phyloP scores from a whole-genome alignment of 2,113 vertebrate species.

The Protomyctophum bolini region DNA sequence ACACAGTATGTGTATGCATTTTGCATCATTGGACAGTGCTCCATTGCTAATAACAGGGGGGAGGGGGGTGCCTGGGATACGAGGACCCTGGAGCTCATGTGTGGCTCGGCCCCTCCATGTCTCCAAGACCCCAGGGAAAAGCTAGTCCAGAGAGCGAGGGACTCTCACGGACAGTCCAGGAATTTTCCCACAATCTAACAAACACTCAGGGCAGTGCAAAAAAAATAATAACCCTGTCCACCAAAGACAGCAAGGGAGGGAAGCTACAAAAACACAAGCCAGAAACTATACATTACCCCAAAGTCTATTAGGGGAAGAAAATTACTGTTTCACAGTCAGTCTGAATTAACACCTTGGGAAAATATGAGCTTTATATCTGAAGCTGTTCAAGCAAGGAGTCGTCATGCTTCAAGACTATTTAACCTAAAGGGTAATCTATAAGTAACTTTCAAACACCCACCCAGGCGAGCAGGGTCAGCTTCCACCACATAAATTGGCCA shows the following conservation, averaged over 20 bases:
- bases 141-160: constrained; percentile 61
- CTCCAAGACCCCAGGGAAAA: constrained; percentile 70
- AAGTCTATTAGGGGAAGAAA: constrained; percentile 23
- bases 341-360: background rate
- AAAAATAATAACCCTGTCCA: constrained; percentile 55
- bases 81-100: constrained; percentile 36
- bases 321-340: background rate
- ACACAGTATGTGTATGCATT: constrained; percentile 3
- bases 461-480: constrained; percentile 8
- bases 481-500: constrained; percentile 33
- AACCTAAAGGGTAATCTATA: constrained; percentile 37
- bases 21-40: background rate
- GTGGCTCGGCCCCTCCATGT: constrained; percentile 43
- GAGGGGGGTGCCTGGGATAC: constrained; percentile 47
- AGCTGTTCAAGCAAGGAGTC: constrained; percentile 9
- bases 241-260: constrained; percentile 38
- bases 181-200: constrained; percentile 82
- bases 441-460: constrained; percentile 27
- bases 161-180: constrained; percentile 77
- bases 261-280: constrained; percentile 58
- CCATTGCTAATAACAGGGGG: constrained; percentile 22
- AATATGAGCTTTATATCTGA: constrained; percentile 15
- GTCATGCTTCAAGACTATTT: constrained; percentile 26
- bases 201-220: constrained; percentile 62
- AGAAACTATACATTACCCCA: constrained; percentile 44